These are phyloP conservation scores for Temnothorax longispinosus DNA, from an alignment of 1,140 invertebrate species.

Conservation along the genomic window DNA sequence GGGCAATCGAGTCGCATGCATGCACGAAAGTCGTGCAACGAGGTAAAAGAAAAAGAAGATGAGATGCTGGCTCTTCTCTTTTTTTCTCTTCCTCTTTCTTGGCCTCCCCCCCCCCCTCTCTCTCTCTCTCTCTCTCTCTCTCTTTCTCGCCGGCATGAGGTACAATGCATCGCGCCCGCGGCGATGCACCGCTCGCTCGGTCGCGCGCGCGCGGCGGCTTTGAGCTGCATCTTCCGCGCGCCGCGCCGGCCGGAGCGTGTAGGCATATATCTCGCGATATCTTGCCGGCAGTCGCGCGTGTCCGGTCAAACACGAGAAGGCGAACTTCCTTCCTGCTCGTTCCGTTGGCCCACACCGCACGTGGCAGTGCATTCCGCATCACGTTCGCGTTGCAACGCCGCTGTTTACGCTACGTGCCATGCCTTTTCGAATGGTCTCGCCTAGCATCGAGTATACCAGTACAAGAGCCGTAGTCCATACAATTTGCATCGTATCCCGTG, in stretches of 20 bases:
- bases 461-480: neutral
- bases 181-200: conserved; percentile 51
- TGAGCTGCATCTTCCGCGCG: conserved; percentile 38
- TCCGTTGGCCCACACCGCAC: neutral
- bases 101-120: neutral
- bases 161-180: conserved; percentile 59
- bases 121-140: neutral
- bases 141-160: neutral
- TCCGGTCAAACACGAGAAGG: conserved; percentile 65
- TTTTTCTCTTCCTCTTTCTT: neutral
- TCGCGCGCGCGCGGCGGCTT: conserved; percentile 52
- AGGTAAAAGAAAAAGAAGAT: neutral
- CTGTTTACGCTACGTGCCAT: conserved; percentile 13
- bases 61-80: neutral
- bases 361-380: neutral
- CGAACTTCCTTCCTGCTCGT: conserved; percentile 75
- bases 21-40: conserved; percentile 11
- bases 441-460: neutral
- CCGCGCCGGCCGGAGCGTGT: conserved; percentile 49
- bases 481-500: conserved; percentile 22
- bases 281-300: conserved; percentile 62
- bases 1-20: neutral
- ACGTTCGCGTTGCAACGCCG: neutral
- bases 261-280: conserved; percentile 74
- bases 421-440: conserved; percentile 6